Conservation (phyloP, 2,888 invertebrate genomes). For the Philopedon plagiatum region DNA sequence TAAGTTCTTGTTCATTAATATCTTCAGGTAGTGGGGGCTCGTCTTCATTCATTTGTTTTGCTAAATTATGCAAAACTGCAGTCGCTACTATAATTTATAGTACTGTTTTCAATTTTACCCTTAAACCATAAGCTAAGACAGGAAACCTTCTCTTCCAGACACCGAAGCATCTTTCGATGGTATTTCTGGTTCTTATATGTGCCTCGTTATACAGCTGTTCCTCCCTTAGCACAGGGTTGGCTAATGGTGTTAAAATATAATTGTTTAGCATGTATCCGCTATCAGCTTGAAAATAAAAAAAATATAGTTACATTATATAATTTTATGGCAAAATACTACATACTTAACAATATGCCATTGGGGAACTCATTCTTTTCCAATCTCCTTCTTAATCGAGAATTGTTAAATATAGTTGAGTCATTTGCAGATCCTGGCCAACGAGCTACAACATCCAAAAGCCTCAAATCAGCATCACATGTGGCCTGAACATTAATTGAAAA, state of each 20-base stretch:
- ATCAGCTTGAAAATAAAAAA: constrained; percentile 42
- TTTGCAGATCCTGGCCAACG: constrained; percentile 53
- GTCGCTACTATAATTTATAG: constrained; percentile 50
- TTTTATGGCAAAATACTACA: no score
- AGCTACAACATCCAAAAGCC: constrained; percentile 52
- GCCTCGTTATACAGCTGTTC: constrained; percentile 54
- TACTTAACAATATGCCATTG: constrained; percentile 34
- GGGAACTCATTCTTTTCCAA: neutral
- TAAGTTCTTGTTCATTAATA: constrained; percentile 31
- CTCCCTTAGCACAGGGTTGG: constrained; percentile 43
- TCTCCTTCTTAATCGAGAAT: no score
- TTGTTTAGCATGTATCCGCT: constrained; percentile 47
- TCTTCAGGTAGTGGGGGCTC: constrained; percentile 41
- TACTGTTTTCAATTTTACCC: constrained; percentile 43
- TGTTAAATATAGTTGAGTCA: constrained; percentile 51
- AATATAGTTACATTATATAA: constrained; percentile 4
- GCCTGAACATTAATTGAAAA: constrained; percentile 59
- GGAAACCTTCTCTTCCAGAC: constrained; percentile 54
- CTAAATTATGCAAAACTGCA: constrained; percentile 54
- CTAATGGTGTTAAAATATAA: constrained; percentile 53
- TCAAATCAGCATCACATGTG: constrained; percentile 52
- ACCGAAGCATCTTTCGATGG: constrained; percentile 49
- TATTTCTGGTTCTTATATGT: constrained; percentile 51
- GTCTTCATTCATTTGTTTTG: constrained; percentile 36
- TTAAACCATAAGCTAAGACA: constrained; percentile 46